Conservation (phyloP, 2,113 vertebrate genomes). For the Archilochus colubris region DNA sequence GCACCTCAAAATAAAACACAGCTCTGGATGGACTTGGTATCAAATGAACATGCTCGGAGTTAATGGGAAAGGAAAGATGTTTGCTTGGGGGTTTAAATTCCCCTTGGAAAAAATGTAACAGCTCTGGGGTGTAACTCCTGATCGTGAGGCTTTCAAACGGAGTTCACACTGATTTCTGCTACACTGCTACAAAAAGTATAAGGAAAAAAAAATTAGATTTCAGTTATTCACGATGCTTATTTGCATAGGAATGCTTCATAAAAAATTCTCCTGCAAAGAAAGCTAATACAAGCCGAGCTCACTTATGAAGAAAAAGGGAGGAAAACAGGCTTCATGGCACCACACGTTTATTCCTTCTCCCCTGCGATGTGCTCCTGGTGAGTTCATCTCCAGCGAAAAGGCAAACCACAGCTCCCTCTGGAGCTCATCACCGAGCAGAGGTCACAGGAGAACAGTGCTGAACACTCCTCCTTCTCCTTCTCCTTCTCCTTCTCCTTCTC, state of each 20-base stretch:
- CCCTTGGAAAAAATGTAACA: neutral
- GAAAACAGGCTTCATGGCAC: neutral
- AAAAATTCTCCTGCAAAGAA: neutral
- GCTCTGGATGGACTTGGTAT: neutral
- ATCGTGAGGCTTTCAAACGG: neutral
- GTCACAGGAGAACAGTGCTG: neutral
- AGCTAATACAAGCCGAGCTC: neutral
- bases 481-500: neutral
- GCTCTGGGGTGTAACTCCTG: neutral
- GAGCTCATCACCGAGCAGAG: slow-evolving; percentile 42
- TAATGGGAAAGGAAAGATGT: neutral
- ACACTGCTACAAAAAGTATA: neutral
- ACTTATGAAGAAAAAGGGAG: neutral
- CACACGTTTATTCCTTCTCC: neutral
- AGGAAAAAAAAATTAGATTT: neutral
- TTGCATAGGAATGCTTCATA: neutral
- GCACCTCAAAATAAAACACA: slow-evolving; percentile 17
- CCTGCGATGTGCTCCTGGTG: neutral
- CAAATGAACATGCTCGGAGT: accelerated
- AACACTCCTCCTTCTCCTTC: neutral
- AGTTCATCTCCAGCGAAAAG: neutral
- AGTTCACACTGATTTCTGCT: neutral
- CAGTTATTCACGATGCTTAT: neutral
- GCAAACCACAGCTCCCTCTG: slow-evolving; percentile 61
- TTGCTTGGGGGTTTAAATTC: neutral